These are phyloP conservation scores for Xestobium rufovillosum DNA, from an alignment of 2,888 invertebrate species.

Conservation along the genomic window DNA sequence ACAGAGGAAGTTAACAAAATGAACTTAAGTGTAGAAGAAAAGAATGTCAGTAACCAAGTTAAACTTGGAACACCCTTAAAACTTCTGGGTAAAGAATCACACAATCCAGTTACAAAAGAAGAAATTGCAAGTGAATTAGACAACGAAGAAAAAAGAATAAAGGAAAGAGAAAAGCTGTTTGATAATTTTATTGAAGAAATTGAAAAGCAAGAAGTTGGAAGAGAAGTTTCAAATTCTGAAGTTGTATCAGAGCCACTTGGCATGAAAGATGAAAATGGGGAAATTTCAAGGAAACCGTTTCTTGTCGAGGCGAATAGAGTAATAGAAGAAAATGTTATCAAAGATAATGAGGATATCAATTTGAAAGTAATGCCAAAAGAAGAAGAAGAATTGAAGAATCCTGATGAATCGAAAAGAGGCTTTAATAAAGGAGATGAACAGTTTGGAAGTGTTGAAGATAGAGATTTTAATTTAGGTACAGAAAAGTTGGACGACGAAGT, in stretches of 20 bases:
- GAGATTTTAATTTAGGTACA: no score
- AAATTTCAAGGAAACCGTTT: conserved; percentile 16
- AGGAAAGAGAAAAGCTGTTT: conserved; percentile 3
- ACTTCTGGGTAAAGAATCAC: no score
- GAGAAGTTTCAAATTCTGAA: conserved; percentile 9
- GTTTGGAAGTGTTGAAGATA: no score
- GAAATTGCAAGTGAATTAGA: background rate
- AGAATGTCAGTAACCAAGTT: conserved; percentile 3
- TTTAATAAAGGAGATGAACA: no score
- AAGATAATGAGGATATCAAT: conserved; percentile 4
- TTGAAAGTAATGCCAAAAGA: no score
- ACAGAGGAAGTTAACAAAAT: conserved; percentile 1
- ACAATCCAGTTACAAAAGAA: conserved; percentile 2
- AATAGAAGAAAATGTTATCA: conserved; percentile 4
- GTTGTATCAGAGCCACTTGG: conserved; percentile 13
- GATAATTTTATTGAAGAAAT: no score
- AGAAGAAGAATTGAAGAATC: no score
- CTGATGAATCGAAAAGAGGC: no score
- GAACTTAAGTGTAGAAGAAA: conserved; percentile 1
- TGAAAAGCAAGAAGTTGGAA: conserved; percentile 9
- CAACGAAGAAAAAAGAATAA: conserved; percentile 2
- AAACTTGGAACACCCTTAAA: no score
- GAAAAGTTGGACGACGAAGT: no score
- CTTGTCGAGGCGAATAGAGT: conserved; percentile 8
- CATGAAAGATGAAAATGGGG: conserved; percentile 17